Evolutionary conservation across 2,113 vertebrate species (phyloP), one percentile per base, ranked within the genome.

Genomic region (Leptodactylus fuscus): DNA sequence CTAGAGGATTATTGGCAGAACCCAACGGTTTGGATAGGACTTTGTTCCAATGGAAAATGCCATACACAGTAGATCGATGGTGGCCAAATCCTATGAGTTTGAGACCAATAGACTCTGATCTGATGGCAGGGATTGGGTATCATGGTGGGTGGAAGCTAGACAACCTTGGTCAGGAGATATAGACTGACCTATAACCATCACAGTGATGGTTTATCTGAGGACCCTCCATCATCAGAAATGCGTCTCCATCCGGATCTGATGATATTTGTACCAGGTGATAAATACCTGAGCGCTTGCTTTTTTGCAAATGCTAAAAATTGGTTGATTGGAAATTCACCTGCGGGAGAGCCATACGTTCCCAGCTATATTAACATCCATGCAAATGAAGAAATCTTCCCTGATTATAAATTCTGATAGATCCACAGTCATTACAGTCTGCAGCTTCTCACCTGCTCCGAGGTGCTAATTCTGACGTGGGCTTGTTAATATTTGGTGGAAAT

Each of bases 261-360:
- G 32, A 80, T 38, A 27, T 24, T 5, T n/a, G 34, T 3, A 4
- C 24, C 2, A 44, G 34, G 53, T 58, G 13, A 80, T 80, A 44
- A 60, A 80, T 60, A 58, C 36, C 15, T 38, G 2, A 58, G 16
- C 32, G 15, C 49, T 38, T n/a, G n/a, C n/a, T n/a, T n/a, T n/a
- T n/a, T n/a, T 81, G 78, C 55, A 81, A 46, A 81, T 81, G 53
- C 7, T 27, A 81, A 65, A 81, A 81, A 65, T 46, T 4, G 38
- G 1, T 51, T 65, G 58, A 81, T 81, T 81, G 58, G 34, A 62
- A 27, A 44, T 81, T 44, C 78, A 24, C 78, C 16, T 1, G 51
- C 62, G 78, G 53, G 78, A 27, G 6, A 76, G 2, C 58, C 22
- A 41, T 65, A 41, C 58, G 15, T 41, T 44, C 32, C 78, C n/a